phyloP scores from a whole-genome alignment of 2,113 vertebrate species.

The Anhinga anhinga region DNA sequence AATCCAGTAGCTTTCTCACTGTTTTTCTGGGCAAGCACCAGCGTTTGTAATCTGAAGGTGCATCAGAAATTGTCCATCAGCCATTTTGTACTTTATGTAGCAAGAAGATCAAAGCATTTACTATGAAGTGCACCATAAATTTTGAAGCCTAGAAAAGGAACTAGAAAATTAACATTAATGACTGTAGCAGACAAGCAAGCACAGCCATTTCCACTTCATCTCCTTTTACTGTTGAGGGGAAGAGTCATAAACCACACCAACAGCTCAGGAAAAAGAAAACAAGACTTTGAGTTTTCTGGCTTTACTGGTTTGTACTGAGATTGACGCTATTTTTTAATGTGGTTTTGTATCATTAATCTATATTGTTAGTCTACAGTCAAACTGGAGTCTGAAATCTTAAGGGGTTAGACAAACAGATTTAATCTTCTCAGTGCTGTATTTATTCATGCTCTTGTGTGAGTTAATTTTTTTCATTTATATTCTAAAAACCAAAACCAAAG shows the following conservation, averaged over 20 bases:
- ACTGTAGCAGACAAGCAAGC: conserved; percentile 23
- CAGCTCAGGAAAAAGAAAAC: neutral
- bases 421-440: neutral
- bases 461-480: neutral
- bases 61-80: neutral
- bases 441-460: neutral
- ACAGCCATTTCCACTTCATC: conserved; percentile 37
- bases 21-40: neutral
- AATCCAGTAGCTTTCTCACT: neutral
- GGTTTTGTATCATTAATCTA: neutral
- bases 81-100: conserved; percentile 17
- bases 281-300: neutral
- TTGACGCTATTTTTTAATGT: neutral
- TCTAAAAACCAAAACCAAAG: neutral
- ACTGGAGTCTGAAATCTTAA: neutral
- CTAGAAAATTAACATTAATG: conserved; percentile 36
- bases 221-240: neutral
- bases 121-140: neutral
- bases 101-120: conserved; percentile 22
- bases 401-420: neutral
- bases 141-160: conserved; percentile 21
- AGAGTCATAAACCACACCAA: conserved; percentile 21
- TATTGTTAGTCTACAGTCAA: neutral
- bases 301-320: neutral
- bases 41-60: neutral